phyloP scores from a whole-genome alignment of 2,888 invertebrate species.

The Eilema caniola region DNA sequence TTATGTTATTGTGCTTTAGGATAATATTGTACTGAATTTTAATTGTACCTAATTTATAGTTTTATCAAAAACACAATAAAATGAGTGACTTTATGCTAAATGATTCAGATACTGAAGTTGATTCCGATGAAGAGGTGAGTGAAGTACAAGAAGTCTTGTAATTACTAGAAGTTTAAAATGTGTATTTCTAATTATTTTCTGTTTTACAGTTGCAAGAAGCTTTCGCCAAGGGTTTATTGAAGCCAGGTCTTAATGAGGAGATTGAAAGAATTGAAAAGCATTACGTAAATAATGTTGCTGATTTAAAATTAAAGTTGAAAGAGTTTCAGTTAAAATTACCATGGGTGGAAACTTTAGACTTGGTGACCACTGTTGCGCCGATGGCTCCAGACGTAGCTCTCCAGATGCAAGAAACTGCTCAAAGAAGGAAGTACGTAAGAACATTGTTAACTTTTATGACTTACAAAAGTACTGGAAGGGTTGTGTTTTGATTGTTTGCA shows the following conservation, averaged over 20 bases:
- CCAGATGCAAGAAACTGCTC: slow-evolving; percentile 92
- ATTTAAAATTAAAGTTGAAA: slow-evolving; percentile 90
- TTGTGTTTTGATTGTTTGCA: no score
- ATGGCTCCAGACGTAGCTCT: slow-evolving; percentile 94
- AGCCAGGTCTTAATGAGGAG: slow-evolving; percentile 94
- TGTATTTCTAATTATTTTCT: not conserved
- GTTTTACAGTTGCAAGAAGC: slow-evolving; percentile 94
- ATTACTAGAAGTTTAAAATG: not conserved
- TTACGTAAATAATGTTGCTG: slow-evolving; percentile 91
- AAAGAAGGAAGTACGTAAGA: slow-evolving; percentile 86
- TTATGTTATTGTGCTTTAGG: slow-evolving; percentile 35
- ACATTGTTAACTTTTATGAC: not conserved
- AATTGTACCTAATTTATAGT: not conserved
- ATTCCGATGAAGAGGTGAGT: slow-evolving; percentile 87
- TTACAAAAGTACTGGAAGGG: not conserved
- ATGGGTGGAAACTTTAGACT: slow-evolving; percentile 95
- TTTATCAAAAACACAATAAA: slow-evolving; percentile 13
- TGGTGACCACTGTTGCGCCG: slow-evolving; percentile 92
- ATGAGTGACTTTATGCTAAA: slow-evolving; percentile 82
- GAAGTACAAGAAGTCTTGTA: not conserved
- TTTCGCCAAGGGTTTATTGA: slow-evolving; percentile 93
- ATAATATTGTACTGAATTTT: not conserved
- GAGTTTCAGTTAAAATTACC: slow-evolving; percentile 91
- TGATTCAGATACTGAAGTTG: slow-evolving; percentile 83
- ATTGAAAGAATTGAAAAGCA: slow-evolving; percentile 86